Percentiles rank a stretch among this genome's conserved stretches.
These are phyloP conservation scores for Anguilla obscura DNA, from an alignment of 2,797 vertebrate genomes.

Conservation along the genomic window DNA sequence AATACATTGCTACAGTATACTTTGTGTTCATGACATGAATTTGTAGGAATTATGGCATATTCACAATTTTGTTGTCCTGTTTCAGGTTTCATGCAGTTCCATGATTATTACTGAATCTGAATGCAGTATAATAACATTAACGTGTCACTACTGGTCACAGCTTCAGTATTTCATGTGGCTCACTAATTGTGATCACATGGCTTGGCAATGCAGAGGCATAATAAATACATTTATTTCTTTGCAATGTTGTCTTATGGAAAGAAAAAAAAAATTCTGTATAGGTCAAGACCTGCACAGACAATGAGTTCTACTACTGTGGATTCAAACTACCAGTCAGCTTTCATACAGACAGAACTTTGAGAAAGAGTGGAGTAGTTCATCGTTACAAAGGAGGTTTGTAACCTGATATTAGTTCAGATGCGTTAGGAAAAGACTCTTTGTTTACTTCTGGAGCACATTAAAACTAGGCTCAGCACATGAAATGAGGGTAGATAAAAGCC, in stretches of 20 bases:
- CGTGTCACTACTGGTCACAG: slow-evolving; percentile 40
- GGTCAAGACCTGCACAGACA: slow-evolving; percentile 28
- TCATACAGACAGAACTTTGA: background rate
- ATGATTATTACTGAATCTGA: slow-evolving; percentile 25
- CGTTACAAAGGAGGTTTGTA: background rate
- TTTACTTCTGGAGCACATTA: background rate
- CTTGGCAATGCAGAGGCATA: slow-evolving; percentile 50
- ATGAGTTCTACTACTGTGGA: background rate
- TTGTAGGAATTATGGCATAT: background rate
- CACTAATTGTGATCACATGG: slow-evolving; percentile 52
- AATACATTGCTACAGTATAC: slow-evolving; percentile 9
- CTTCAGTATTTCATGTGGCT: slow-evolving; percentile 34
- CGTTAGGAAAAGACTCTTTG: background rate
- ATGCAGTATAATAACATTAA: slow-evolving; percentile 37
- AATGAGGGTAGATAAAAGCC: background rate
- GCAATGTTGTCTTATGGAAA: slow-evolving; percentile 53
- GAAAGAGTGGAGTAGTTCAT: background rate
- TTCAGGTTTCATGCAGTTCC: background rate
- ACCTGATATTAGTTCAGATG: background rate
- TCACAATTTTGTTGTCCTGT: background rate
- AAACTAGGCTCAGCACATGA: background rate
- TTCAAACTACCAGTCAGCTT: background rate
- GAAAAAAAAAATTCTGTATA: slow-evolving; percentile 47
- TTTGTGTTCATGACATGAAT: background rate
- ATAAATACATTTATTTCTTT: slow-evolving; percentile 39